Percentiles rank a stretch among this genome's conserved stretches.
These are phyloP conservation scores for Eilema depressum DNA, from an alignment of 2,888 invertebrate species.

Conservation along the genomic window DNA sequence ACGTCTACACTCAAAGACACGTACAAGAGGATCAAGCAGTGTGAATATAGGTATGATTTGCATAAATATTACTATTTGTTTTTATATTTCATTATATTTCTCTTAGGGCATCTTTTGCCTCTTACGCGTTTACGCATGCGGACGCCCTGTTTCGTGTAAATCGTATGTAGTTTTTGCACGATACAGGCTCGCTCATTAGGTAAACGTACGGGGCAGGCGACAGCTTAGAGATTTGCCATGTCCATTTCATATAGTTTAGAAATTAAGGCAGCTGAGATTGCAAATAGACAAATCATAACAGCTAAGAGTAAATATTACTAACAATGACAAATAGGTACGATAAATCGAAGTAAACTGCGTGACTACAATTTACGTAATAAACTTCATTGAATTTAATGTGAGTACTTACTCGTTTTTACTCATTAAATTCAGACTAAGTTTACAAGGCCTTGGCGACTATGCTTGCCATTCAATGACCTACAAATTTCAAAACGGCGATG, in stretches of 20 bases:
- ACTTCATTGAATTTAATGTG: no score
- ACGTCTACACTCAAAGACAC: constrained; percentile 98
- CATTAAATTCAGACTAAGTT: neutral
- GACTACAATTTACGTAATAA: neutral
- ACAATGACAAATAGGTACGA: neutral
- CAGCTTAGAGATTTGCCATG: no score
- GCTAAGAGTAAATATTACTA: neutral
- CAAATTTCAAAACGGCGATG: neutral
- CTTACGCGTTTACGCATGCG: no score
- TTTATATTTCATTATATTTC: neutral
- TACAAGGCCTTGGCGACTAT: neutral
- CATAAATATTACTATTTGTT: no score
- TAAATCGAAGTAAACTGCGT: neutral
- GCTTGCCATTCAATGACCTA: constrained; percentile 1
- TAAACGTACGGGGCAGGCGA: no score
- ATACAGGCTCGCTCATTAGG: no score
- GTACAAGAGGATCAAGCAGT: constrained; percentile 97
- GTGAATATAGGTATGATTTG: constrained; percentile 92
- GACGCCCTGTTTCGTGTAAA: no score
- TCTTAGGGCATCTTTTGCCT: neutral
- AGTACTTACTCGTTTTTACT: neutral
- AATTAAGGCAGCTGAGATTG: neutral
- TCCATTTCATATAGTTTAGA: no score
- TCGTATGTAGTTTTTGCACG: no score
- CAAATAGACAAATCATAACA: neutral